These are phyloP conservation scores for Phoxinus phoxinus DNA, from an alignment of 2,113 vertebrate species.

Conservation along the genomic window DNA sequence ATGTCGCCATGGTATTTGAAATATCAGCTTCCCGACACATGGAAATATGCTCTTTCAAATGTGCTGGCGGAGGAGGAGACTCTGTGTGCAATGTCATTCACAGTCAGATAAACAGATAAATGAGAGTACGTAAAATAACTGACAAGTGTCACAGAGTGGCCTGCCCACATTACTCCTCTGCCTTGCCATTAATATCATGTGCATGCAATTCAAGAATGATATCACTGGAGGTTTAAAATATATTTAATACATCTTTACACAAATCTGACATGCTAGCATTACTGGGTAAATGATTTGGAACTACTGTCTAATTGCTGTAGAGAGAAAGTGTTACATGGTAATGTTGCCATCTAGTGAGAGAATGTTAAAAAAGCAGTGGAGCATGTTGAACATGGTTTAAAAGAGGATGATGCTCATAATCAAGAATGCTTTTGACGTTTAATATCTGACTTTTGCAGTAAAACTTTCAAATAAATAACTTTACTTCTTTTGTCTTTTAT, in stretches of 20 bases:
- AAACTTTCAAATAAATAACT: neutral
- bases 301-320: neutral
- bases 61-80: neutral
- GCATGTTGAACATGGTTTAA: neutral
- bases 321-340: constrained; percentile 12
- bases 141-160: neutral
- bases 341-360: constrained; percentile 60
- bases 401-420: neutral
- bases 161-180: constrained; percentile 3
- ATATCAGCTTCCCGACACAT: neutral
- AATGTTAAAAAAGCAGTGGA: constrained; percentile 28
- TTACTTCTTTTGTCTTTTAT: neutral
- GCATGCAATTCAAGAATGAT: neutral
- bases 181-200: constrained; percentile 18
- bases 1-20: constrained; percentile 19
- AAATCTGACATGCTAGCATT: neutral
- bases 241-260: neutral
- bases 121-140: neutral
- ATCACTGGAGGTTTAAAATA: neutral
- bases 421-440: neutral
- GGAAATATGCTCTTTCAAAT: constrained; percentile 10
- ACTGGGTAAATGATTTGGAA: neutral
- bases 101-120: neutral
- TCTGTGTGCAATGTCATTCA: neutral
- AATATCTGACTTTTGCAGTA: neutral